Evolutionary conservation across 1,140 invertebrate species (phyloP), one percentile per base, ranked within the genome.

Genomic region (Calycopis cecrops): DNA sequence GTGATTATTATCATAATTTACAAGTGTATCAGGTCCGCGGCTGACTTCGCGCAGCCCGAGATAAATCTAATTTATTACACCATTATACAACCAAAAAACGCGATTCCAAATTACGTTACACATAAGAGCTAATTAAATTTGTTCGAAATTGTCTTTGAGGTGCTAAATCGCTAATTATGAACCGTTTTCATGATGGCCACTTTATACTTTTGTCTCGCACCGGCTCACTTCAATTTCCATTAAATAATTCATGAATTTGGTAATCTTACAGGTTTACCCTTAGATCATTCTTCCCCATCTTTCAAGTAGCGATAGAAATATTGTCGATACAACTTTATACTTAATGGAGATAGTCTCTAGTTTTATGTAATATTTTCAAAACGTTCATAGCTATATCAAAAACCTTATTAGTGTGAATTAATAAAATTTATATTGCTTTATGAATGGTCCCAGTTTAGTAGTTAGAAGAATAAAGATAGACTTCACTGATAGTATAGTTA

Each of bases 1-100:
- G 17, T 9, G 40, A 44, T 44, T 44, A 16, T 44, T 44, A 44
- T 44, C 40, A 44, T 44, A 44, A 44, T 44, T 44, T 44, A 44
- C 40, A 44, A 44, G 9, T 44, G 40, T 44, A 44, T 44, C 17
- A 44, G 14, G 9, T 6, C 21, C 21, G 17, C 14, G 40, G 40
- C 17, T 16, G 16, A 2, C 21, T 28, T n/a, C n/a, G n/a, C n/a
- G n/a, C 38, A 40, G 12, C 40, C 0, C 16, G 8, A 44, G 40
- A 44, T 44, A 44, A 44, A 44, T 44, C 7, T 44, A 44, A 44
- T 44, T 44, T 44, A 44, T 44, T 14, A 7, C 16, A 16, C 14
- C 8, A 9, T 28, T 28, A 14, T 3, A 7, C 40, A 44, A 28
- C 21, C 16, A 44, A 44, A 37, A 44, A 44, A 44, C 17, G 1